Base-by-base conservation (phyloP, 2,113 vertebrate genomes). In the Corapipo altera region DNA sequence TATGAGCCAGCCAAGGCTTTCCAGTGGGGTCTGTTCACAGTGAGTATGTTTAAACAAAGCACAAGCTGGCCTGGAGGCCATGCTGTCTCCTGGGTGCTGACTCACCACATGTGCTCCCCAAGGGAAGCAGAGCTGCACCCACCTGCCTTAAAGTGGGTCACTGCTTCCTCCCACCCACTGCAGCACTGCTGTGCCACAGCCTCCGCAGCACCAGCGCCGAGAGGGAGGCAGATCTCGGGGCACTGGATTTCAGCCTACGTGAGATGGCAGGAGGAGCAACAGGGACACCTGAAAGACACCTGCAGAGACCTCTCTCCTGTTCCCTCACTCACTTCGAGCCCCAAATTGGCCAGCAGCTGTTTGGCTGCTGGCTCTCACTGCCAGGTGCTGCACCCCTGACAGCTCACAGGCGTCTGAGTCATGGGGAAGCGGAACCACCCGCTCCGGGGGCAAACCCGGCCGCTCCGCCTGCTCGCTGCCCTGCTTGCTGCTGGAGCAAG, bases 371-470 rank as follows among this genome's bases (percentile, higher is more conserved):
- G 69, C 74, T 72, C 58, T n/a, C 1, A 2, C 41, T 62, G 7
- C 67, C 4, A 0, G 1, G 69, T 5, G 3, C 52, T 19, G 67
- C 43, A 23, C 4, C 59, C 48, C 5, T 0, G 21, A 6, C 1
- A 5, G 67, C 22, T 51, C 8, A 4, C 0, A 4, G 66, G 87
- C 1, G 4, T 57, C 24, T 54, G 80, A 91, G 69, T 83, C 85
- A 75, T 9, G 2, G 77, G 24, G 44, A 85, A 81, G 64, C 4
- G 0, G 71, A 21, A 39, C 61, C 93, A 30, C 83, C 89, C 6
- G 10, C 85, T 73, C 70, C 4, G 0, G 78, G 48, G 49, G 88
- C 43, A 9, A 78, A 9, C 22, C 39, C 6, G 1, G 41, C 70
- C 1, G 2, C 75, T 61, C 64, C 91, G 59, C 14, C 58, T 1